phyloP scores from a whole-genome alignment of 2,888 invertebrate genomes.

The Hylaea fasciaria region DNA sequence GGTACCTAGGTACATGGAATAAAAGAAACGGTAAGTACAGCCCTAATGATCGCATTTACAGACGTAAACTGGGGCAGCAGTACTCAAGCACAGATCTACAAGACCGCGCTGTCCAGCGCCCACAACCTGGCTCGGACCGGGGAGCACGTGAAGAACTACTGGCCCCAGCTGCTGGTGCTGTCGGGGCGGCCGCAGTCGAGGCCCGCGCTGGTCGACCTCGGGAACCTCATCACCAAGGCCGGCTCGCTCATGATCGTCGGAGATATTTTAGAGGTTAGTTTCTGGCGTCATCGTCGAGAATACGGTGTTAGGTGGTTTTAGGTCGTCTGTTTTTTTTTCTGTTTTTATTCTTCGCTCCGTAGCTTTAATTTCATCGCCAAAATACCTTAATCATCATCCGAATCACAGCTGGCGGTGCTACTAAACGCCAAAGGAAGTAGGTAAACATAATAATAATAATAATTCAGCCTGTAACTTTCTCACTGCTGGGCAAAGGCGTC shows the following conservation, averaged over 20 bases:
- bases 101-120: slow-evolving; percentile 94
- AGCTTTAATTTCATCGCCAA: neutral
- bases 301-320: no score
- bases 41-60: slow-evolving; percentile 51
- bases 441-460: no score
- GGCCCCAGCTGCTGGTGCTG: slow-evolving; percentile 95
- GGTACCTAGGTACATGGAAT: no score
- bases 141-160: slow-evolving; percentile 99
- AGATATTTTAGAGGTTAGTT: slow-evolving; percentile 90
- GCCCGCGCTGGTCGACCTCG: slow-evolving; percentile 96
- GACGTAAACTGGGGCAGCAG: slow-evolving; percentile 99
- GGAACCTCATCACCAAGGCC: slow-evolving; percentile 95
- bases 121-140: slow-evolving; percentile 92
- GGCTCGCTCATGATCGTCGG: slow-evolving; percentile 96
- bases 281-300: no score
- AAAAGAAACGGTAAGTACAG: no score
- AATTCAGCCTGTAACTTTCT: no score
- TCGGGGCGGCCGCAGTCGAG: slow-evolving; percentile 93
- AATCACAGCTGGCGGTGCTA: no score
- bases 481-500: no score
- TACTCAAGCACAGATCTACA: slow-evolving; percentile 98
- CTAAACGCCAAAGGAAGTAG: no score
- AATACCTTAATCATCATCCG: neutral
- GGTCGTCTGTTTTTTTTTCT: neutral
- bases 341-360: neutral